Conservation (phyloP, 2,888 invertebrate genomes). For the Pasiphila rectangulata region DNA sequence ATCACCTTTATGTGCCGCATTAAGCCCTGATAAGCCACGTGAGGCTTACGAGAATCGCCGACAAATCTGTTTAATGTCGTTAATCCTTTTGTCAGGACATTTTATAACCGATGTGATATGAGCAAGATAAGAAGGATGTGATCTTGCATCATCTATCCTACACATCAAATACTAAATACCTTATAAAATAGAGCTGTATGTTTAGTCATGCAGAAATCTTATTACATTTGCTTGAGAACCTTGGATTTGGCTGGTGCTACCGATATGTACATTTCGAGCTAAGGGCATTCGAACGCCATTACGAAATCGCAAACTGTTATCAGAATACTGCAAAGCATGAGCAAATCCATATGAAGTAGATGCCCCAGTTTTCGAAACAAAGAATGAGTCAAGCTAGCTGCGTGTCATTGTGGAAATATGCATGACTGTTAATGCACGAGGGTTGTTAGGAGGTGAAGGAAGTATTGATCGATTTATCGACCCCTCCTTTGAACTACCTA, state of each 20-base stretch:
- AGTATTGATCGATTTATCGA: neutral
- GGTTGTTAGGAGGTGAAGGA: slow-evolving; percentile 8
- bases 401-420: slow-evolving; percentile 58
- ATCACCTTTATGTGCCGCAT: slow-evolving; percentile 52
- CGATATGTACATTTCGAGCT: no score
- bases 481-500: neutral
- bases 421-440: slow-evolving; percentile 28
- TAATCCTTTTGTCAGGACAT: slow-evolving; percentile 43
- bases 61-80: slow-evolving; percentile 47
- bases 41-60: slow-evolving; percentile 43
- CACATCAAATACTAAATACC: neutral
- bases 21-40: slow-evolving; percentile 61
- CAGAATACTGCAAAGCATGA: slow-evolving; percentile 30
- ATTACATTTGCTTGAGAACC: no score
- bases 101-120: slow-evolving; percentile 27
- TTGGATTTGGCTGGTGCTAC: no score
- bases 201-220: no score
- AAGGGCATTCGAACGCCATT: slow-evolving; percentile 8
- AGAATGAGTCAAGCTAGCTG: slow-evolving; percentile 60
- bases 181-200: no score
- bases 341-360: slow-evolving; percentile 59
- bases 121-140: slow-evolving; percentile 20
- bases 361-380: slow-evolving; percentile 68
- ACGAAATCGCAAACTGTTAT: slow-evolving; percentile 24
- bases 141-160: slow-evolving; percentile 22